Percentiles rank a stretch among this genome's conserved stretches.
Evolutionary conservation across 2,888 invertebrate genomes (phyloP).

Genomic region (Aphidoletes aphidimyza): DNA sequence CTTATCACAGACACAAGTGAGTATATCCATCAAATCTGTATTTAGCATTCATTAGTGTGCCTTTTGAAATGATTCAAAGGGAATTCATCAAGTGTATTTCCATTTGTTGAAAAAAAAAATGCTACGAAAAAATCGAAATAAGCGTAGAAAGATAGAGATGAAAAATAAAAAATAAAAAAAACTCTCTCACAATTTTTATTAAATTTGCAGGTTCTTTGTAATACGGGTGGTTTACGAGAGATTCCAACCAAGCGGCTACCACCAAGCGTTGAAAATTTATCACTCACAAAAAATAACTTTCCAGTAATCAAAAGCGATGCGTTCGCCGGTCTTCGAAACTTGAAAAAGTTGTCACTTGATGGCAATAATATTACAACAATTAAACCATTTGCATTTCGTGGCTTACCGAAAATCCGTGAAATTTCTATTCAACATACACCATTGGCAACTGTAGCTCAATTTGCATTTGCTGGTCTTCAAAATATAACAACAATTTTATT

Average conservation of each 20-base stretch:
- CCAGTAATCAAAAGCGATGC: slow-evolving; percentile 84
- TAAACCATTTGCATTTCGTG: slow-evolving; percentile 87
- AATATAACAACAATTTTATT: slow-evolving; percentile 79
- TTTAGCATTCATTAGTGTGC: not conserved
- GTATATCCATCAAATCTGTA: slow-evolving; percentile 56
- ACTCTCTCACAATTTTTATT: too few relatives aligned
- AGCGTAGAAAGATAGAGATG: too few relatives aligned
- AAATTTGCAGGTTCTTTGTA: slow-evolving; percentile 80
- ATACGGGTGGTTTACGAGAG: slow-evolving; percentile 83
- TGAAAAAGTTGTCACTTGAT: slow-evolving; percentile 85
- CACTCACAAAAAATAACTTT: slow-evolving; percentile 86
- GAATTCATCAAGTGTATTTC: not conserved
- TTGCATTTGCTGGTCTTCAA: slow-evolving; percentile 85
- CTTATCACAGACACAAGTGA: slow-evolving; percentile 86
- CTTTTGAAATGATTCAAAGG: not conserved
- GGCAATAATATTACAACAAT: slow-evolving; percentile 87
- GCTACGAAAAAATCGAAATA: too few relatives aligned
- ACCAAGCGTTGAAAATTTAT: slow-evolving; percentile 82
- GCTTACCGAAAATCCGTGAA: slow-evolving; percentile 79
- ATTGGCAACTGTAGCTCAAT: slow-evolving; percentile 80
- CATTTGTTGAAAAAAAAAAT: not conserved
- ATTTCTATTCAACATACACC: slow-evolving; percentile 89
- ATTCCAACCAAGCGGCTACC: slow-evolving; percentile 82
- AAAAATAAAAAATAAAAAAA: too few relatives aligned
- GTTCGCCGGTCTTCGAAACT: slow-evolving; percentile 80